A percentile compares a stretch with the other conserved stretches of the same genome.
phyloP scores from a whole-genome alignment of 2,888 invertebrate species.

The Arrhopalites spinosus region DNA sequence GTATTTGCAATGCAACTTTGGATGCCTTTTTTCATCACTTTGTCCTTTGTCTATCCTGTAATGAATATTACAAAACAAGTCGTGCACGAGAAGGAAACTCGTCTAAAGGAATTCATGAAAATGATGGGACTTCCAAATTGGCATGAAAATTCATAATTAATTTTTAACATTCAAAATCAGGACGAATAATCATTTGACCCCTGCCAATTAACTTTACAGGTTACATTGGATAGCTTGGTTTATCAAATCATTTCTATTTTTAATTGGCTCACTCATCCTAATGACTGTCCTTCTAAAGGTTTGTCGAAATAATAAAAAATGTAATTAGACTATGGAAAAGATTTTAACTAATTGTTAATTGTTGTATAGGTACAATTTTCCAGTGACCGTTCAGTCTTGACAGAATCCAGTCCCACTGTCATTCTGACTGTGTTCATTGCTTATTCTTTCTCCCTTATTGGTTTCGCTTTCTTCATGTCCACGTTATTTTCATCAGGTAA shows the following conservation, averaged over 20 bases:
- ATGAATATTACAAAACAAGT: constrained; percentile 76
- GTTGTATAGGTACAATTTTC: neutral
- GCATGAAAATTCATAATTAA: neutral
- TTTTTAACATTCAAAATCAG: no score
- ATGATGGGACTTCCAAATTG: constrained; percentile 78
- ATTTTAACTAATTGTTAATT: no score
- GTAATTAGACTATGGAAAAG: no score
- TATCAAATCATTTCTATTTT: constrained; percentile 72
- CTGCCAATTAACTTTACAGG: no score
- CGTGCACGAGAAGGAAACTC: constrained; percentile 75
- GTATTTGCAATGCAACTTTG: constrained; percentile 36
- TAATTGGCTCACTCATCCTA: constrained; percentile 62
- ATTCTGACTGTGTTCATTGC: constrained; percentile 73
- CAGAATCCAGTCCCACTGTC: constrained; percentile 67
- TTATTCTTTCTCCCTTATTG: constrained; percentile 73
- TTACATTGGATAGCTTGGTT: constrained; percentile 88
- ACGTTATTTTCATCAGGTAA: constrained; percentile 69
- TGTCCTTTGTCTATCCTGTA: constrained; percentile 74
- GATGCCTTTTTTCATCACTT: constrained; percentile 43
- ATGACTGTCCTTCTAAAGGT: constrained; percentile 17
- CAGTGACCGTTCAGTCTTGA: constrained; percentile 67
- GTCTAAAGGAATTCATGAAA: constrained; percentile 85
- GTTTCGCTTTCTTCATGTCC: constrained; percentile 79
- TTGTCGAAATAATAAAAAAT: neutral
- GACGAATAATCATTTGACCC: no score